Conservation (phyloP, 1,140 invertebrate genomes). For the Nephila pilipes region DNA sequence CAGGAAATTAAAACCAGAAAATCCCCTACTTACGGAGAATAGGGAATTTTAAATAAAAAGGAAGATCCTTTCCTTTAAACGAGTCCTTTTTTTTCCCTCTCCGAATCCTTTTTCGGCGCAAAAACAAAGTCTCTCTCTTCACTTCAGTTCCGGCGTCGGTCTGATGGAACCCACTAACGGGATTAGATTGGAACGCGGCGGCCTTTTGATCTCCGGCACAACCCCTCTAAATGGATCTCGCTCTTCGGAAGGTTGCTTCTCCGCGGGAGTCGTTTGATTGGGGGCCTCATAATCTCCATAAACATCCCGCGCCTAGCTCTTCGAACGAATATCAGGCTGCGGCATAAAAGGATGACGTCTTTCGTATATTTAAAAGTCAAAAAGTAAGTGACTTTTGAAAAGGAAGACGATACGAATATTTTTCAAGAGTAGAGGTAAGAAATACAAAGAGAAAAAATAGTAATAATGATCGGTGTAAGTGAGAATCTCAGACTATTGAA, state of each 20-base stretch:
- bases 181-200: constrained; percentile 10
- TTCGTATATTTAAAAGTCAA: too few species aligned
- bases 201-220: constrained; percentile 9
- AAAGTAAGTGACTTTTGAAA: too few species aligned
- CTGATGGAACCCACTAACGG: constrained; percentile 29
- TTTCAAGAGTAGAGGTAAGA: too few species aligned
- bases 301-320: not conserved
- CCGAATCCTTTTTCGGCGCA: not conserved
- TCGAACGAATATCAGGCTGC: too few species aligned
- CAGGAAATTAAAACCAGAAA: too few species aligned
- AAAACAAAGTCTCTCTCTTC: not conserved
- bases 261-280: not conserved
- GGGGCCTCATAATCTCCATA: not conserved
- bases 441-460: too few species aligned
- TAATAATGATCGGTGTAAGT: too few species aligned
- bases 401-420: too few species aligned
- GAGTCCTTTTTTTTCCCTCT: not conserved
- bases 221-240: constrained; percentile 18
- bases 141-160: not conserved
- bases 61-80: not conserved
- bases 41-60: not conserved
- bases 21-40: too few species aligned
- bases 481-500: too few species aligned
- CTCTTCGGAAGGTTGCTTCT: not conserved
- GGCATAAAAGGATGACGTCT: too few species aligned